phyloP scores from a whole-genome alignment of 2,797 vertebrate species.

The Molothrus aeneus region DNA sequence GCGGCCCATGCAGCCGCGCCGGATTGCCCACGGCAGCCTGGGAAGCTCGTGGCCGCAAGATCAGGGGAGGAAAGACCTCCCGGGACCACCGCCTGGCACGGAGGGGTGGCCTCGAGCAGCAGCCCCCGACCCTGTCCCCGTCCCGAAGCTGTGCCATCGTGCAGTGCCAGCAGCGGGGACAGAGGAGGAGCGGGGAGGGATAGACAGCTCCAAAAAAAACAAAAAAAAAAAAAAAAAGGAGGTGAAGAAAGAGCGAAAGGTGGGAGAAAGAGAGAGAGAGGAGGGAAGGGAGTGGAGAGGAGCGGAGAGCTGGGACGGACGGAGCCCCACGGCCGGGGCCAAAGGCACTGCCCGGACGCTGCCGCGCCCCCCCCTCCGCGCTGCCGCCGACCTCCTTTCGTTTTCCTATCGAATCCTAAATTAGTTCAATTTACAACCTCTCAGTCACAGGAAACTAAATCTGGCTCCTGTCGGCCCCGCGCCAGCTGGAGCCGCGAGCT shows the following conservation, averaged over 20 bases:
- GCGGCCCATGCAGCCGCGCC: not conserved
- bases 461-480: slow-evolving; percentile 62
- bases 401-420: slow-evolving; percentile 74
- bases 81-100: not conserved
- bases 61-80: not conserved
- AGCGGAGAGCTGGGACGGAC: not conserved
- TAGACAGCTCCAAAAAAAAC: not conserved
- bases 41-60: not conserved
- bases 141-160: slow-evolving; percentile 55
- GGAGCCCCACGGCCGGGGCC: not conserved
- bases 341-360: not conserved
- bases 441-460: slow-evolving; percentile 77
- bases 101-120: not conserved
- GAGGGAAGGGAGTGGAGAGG: not conserved
- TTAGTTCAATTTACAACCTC: slow-evolving; percentile 79
- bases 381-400: slow-evolving; percentile 69
- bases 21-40: not conserved
- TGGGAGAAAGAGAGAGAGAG: slow-evolving; percentile 8
- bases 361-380: not conserved
- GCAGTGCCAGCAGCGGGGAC: not conserved
- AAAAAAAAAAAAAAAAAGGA: not conserved
- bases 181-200: not conserved
- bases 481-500: slow-evolving; percentile 56
- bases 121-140: not conserved
- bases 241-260: not conserved